Base-by-base conservation (phyloP, 2,888 invertebrate species). In the Gymnocheta viridis region DNA sequence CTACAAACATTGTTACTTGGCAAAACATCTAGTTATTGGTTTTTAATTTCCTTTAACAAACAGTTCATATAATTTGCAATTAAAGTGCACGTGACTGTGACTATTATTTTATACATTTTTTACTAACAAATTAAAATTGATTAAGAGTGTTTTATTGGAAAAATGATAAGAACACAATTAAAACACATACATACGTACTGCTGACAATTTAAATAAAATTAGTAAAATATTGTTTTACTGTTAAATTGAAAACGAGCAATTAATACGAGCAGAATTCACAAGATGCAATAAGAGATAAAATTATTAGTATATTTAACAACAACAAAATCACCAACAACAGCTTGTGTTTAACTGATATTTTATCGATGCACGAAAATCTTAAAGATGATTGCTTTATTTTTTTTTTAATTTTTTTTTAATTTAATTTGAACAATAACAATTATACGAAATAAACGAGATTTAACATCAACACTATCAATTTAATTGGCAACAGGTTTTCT, bases 401-500 rank as follows among this genome's bases (percentile, higher is more conserved):
- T 54, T 27, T n/a, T 56, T 44, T 19, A 9, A n/a, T 51, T 24
- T 1, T 10, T 54, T 51, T 4, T 56, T 44, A 12, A 4, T 58
- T 47, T 32, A 17, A 35, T 38, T 32, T 7, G 4, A 12, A 12
- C 51, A 69, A 69, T 41, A 70, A 54, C 54, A 69, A 47, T n/a
- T n/a, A 29, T 14, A 10, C 19, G n/a, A 1, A 51, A 9, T 56
- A 10, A 4, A 17, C 7, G 5, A 17, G 24, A 22, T 19, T 35
- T 7, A 14, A 32, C 22, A 35, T 9, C 4, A 35, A 35, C 66
- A 32, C 19, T 32, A 27, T 44, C 14, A 56, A 47, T 66, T 76
- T 47, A 56, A 49, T 47, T 29, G 56, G 35, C 29, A 66, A 79
- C 79, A 47, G 72, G 79, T 79, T 79, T 79, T 44, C 17, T 35